Percentiles rank a stretch among this genome's conserved stretches.
phyloP scores from a whole-genome alignment of 1,140 invertebrate species.

The Caenorhabditis remanei region DNA sequence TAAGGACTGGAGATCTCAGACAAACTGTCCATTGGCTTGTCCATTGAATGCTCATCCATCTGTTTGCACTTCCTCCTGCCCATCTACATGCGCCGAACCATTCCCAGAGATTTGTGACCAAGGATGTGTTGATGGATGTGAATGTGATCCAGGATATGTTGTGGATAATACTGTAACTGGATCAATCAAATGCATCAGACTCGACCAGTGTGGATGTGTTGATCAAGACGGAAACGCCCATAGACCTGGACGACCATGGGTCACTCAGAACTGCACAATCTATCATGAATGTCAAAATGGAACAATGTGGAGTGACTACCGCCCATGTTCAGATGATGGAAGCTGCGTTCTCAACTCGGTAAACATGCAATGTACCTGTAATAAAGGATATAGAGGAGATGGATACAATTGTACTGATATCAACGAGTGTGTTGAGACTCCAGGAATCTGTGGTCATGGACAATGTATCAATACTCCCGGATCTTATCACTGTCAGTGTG shows the following conservation, averaged over 20 bases:
- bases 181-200: constrained; percentile 62
- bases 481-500: constrained; percentile 61
- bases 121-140: constrained; percentile 66
- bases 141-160: constrained; percentile 65
- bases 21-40: constrained; percentile 59
- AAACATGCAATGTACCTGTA: constrained; percentile 56
- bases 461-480: constrained; percentile 59
- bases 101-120: constrained; percentile 35
- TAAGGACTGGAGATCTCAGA: constrained; percentile 42
- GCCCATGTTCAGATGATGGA: constrained; percentile 36
- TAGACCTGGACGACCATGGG: constrained; percentile 57
- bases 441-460: constrained; percentile 37
- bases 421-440: constrained; percentile 62
- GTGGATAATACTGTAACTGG: constrained; percentile 60
- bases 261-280: constrained; percentile 60
- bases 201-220: constrained; percentile 62
- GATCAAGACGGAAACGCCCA: constrained; percentile 61
- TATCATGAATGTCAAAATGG: constrained; percentile 61
- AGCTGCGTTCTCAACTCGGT: constrained; percentile 31
- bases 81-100: constrained; percentile 64
- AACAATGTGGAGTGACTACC: constrained; percentile 53
- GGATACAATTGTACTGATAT: constrained; percentile 65
- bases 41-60: constrained; percentile 55
- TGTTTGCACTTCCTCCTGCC: constrained; percentile 64
- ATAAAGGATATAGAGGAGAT: constrained; percentile 57